Evolutionary conservation across 2,888 invertebrate species (phyloP), one percentile per base, ranked within the genome.

Genomic region (Ommatoiulus sabulosus): DNA sequence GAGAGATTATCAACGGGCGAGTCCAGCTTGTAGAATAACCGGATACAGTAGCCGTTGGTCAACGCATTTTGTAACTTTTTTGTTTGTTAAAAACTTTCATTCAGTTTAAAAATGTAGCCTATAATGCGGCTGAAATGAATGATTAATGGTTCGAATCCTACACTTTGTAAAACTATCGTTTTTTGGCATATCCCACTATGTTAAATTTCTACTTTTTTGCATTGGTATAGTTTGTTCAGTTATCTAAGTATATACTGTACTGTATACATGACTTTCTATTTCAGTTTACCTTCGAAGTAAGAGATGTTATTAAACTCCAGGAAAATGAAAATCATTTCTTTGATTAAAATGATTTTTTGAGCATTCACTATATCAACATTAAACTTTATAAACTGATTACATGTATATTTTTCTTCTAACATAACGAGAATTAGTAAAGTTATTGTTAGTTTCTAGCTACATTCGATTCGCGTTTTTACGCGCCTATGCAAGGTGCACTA

Each of bases 61-160:
- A 72, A 24, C 72, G 24, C n/a, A 72, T 72, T 72, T 72, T 35
- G 72, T 1, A 10, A n/a, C 72, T 72, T 72, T 72, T 12, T 52
- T 72, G 20, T 72, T 72, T 10, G 24, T 24, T 72, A 72, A 72
- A 10, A 72, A 72, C 8, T 17, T 12, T 72, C 24, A 63, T 63
- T 20, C 63, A 20, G n/a, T 63, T 63, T 63, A n/a, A 63, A n/a
- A 63, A 63, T 63, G 20, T 63, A 20, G 4, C 4, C 17, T 63
- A 20, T 63, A 63, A 63, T 63, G 63, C 63, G 17, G 35, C 12
- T 63, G 63, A 8, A 72, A 72, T 72, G n/a, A 7, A 72, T 72
- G 72, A 72, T 72, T 24, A 72, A 72, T 72, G 24, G 72, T 72
- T 72, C n/a, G 15, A 52, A 17, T 52, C 52, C 52, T 52, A 52